Conservation (phyloP, 2,113 vertebrate genomes). For the Oxyura jamaicensis region DNA sequence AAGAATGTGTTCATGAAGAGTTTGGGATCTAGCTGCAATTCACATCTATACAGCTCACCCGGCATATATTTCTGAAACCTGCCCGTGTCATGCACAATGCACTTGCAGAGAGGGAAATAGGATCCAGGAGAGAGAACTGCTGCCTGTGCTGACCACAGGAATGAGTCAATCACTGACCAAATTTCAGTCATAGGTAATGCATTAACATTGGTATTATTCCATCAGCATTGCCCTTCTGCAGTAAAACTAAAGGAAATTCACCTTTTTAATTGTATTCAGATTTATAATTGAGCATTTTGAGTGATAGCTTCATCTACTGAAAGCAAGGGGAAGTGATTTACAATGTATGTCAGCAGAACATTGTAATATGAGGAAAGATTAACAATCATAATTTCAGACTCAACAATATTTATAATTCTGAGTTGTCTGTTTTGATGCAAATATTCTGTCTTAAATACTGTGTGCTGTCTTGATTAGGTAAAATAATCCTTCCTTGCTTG, state of each 20-base stretch:
- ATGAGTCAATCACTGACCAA: background rate
- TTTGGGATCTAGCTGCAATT: background rate
- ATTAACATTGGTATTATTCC: background rate
- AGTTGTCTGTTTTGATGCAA: conserved; percentile 71
- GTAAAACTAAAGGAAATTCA: background rate
- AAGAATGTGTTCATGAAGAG: background rate
- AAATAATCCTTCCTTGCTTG: conserved; percentile 74
- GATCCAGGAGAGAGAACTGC: background rate
- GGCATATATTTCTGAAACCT: background rate
- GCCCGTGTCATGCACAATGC: background rate
- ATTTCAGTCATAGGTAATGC: conserved; percentile 15
- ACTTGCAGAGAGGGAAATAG: background rate
- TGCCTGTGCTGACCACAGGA: background rate
- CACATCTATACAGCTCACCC: too few relatives aligned
- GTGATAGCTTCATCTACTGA: conserved; percentile 33
- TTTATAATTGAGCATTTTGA: conserved; percentile 40
- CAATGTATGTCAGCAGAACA: conserved; percentile 53
- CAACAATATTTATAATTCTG: conserved; percentile 74
- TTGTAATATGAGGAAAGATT: conserved; percentile 50
- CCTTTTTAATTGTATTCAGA: conserved; percentile 32
- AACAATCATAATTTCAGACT: conserved; percentile 70
- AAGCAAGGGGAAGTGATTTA: conserved; percentile 40
- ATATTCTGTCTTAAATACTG: conserved; percentile 65
- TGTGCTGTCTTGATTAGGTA: conserved; percentile 74
- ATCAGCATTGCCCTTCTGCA: conserved; percentile 19